Base-by-base conservation (phyloP, 2,113 vertebrate genomes). In the Arvicanthis niloticus region DNA sequence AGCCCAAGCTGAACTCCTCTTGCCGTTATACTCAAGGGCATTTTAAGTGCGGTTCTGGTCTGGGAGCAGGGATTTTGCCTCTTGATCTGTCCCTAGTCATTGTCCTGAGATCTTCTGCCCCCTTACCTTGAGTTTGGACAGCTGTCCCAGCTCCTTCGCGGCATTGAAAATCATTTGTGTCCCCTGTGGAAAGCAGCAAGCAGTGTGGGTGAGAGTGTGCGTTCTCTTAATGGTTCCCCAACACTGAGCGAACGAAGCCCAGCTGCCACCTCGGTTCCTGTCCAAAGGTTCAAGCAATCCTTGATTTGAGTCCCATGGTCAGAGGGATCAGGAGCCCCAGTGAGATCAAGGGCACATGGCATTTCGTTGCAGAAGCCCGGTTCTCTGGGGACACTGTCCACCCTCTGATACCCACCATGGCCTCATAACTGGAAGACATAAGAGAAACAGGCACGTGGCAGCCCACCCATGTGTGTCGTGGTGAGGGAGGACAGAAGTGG, bases 121-220 rank as follows among this genome's bases (percentile, higher is more conserved):
- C 53, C 97, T 99, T 78, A 99, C 99, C 99, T 99, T 99, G 78
- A 99, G 98, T 97, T 99, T 99, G 96, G 99, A 99, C 89, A 99
- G 99, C 97, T 99, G 99, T 34, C 99, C 99, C 96, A 99, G 98
- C 97, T 99, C 99, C 98, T 99, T 99, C 97, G 99, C 99, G 0
- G 99, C 99, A 0, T 99, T 99, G 97, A 99, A 99, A 98, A 99
- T 99, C 98, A 99, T 99, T 98, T 99, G 99, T 3, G 99, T 99
- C 91, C 99, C 99, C 99, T 99, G 98, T 19, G 11, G 95, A 34
- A 31, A 75, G 94, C 21, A 97, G 80, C 3, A 96, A 92, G 95
- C 42, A 40, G 40, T 48, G 0, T 0, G 3, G 24, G 73, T 96
- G 62, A 96, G 68, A 19, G 10, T 22, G 26, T 75, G 68, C 9